These are phyloP conservation scores for Ceyx margarethae DNA, from an alignment of 2,113 vertebrate species.

Conservation along the genomic window DNA sequence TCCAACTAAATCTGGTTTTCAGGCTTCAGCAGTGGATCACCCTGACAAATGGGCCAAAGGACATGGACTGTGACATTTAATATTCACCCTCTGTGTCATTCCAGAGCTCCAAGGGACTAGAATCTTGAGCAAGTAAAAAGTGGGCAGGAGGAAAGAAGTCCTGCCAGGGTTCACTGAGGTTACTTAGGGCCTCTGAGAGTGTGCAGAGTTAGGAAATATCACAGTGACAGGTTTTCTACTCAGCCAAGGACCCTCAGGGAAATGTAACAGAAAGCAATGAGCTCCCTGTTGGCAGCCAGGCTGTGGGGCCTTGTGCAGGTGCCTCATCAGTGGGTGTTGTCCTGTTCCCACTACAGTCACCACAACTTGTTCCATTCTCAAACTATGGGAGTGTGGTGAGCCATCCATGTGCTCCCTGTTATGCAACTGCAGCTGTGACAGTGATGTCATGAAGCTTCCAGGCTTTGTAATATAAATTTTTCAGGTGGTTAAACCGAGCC, in stretches of 20 bases:
- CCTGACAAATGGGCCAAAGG: neutral
- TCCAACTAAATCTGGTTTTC: neutral
- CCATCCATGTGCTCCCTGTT: neutral
- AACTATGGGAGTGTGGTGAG: neutral
- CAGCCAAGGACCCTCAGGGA: neutral
- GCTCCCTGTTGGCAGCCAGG: fast-evolving
- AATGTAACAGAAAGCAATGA: neutral
- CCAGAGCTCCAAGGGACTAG: neutral
- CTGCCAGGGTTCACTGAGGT: neutral
- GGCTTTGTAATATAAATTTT: neutral
- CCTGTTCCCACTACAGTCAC: neutral
- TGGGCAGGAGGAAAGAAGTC: neutral
- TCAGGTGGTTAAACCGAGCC: neutral
- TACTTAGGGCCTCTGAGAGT: neutral
- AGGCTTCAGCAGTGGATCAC: neutral
- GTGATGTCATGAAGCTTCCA: neutral
- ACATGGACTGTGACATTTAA: neutral
- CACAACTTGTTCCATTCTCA: neutral
- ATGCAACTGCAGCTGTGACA: neutral
- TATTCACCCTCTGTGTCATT: neutral
- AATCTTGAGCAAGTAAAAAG: neutral
- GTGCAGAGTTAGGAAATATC: neutral
- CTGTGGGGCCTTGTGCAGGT: neutral
- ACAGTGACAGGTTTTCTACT: neutral
- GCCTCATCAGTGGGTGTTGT: neutral